These are phyloP conservation scores for Scopus umbretta DNA, from an alignment of 2,113 vertebrate genomes.

Conservation along the genomic window DNA sequence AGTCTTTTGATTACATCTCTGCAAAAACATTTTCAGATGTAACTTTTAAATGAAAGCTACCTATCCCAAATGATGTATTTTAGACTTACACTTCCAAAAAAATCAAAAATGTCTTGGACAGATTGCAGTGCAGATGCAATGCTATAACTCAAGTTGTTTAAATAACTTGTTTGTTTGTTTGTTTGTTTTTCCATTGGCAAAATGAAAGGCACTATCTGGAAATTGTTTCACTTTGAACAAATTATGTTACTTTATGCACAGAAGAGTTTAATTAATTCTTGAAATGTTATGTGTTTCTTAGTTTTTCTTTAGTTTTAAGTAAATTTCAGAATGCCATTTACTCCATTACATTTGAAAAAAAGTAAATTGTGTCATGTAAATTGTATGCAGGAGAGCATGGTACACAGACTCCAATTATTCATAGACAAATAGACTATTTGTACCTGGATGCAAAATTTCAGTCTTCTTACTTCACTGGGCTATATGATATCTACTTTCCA, in stretches of 20 bases:
- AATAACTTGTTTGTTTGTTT: not conserved
- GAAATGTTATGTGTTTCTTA: not conserved
- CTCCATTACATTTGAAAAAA: not conserved
- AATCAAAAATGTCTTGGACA: not conserved
- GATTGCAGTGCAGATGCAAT: not conserved
- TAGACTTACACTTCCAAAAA: not conserved
- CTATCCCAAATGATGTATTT: fast-evolving
- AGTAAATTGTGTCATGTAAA: not conserved
- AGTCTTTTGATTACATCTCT: not conserved
- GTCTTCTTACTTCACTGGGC: not conserved
- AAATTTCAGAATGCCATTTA: not conserved
- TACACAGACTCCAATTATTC: not conserved
- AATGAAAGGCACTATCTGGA: not conserved
- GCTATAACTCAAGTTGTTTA: not conserved
- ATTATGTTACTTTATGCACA: not conserved
- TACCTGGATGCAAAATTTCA: not conserved
- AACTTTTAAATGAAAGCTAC: not conserved
- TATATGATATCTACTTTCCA: not conserved
- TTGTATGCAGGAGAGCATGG: not conserved
- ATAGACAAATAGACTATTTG: not conserved
- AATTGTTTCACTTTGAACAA: not conserved
- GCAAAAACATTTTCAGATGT: not conserved
- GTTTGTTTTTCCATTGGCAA: not conserved
- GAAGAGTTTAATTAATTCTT: not conserved
- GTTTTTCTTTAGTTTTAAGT: not conserved